A percentile compares a stretch with the other conserved stretches of the same genome.
Evolutionary conservation across 2,888 invertebrate genomes (phyloP).

Genomic region (Axea sp.): DNA sequence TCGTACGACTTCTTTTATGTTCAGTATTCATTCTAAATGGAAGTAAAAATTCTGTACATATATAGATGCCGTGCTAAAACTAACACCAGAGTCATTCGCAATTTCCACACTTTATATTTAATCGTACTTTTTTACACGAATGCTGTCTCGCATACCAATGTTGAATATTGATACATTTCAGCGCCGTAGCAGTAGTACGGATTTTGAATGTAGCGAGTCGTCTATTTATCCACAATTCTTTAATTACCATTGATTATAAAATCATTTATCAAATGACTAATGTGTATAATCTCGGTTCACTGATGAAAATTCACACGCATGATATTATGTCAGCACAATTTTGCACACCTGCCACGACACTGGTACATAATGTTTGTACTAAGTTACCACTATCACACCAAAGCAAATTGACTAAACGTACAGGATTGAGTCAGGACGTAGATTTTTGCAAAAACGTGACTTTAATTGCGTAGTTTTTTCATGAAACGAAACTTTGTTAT

Average conservation of each 20-base stretch:
- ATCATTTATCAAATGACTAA: no score
- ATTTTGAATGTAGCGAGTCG: no score
- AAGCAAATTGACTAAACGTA: conserved; percentile 63
- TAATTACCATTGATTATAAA: no score
- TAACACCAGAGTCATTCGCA: conserved; percentile 45
- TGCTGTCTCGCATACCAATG: conserved; percentile 18
- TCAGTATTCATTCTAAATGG: conserved; percentile 52
- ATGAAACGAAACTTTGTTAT: conserved; percentile 19
- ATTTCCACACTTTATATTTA: conserved; percentile 32
- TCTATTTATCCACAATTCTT: background rate
- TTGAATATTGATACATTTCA: conserved; percentile 27
- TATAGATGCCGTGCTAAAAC: conserved; percentile 44
- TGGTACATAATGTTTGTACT: conserved; percentile 63
- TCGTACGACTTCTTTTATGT: conserved; percentile 41
- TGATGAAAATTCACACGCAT: no score
- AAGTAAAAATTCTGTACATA: conserved; percentile 60
- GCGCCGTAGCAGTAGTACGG: conserved; percentile 10
- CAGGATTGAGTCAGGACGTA: conserved; percentile 52
- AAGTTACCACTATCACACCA: conserved; percentile 64
- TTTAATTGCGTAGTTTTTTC: background rate
- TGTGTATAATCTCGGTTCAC: no score
- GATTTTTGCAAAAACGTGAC: conserved; percentile 18
- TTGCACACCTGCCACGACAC: conserved; percentile 31
- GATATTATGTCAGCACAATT: background rate
- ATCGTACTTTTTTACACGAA: conserved; percentile 47